Evolutionary conservation across 2,113 vertebrate species (phyloP).

Genomic region (Seriola rivoliana): DNA sequence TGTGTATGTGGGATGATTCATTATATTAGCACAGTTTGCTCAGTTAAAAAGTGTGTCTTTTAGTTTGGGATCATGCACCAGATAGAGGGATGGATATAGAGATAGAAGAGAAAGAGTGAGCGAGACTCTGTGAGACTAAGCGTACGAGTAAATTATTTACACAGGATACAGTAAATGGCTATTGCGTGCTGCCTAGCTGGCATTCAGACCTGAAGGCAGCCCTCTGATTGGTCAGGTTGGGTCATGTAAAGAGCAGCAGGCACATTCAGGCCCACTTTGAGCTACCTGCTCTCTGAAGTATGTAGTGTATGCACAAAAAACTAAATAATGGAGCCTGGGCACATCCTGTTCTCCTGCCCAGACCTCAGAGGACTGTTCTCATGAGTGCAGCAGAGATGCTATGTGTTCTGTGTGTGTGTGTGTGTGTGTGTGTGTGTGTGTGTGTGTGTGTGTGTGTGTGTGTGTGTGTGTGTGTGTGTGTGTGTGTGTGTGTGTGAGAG

Average conservation of each 20-base stretch:
- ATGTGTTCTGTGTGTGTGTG: too few species aligned
- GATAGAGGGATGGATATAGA: constrained; percentile 11
- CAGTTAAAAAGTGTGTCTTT: constrained; percentile 28
- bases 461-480: constrained; percentile 18
- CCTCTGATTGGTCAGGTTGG: constrained; percentile 58
- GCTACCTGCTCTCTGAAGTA: constrained; percentile 62
- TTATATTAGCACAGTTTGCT: constrained; percentile 65
- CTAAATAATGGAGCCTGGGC: constrained; percentile 75
- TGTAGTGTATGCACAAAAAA: constrained; percentile 62
- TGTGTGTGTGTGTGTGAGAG: constrained; percentile 10
- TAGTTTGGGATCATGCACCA: constrained; percentile 44
- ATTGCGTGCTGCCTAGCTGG: constrained; percentile 52
- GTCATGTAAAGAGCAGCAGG: constrained; percentile 49
- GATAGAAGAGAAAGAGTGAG: constrained; percentile 5
- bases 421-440: neutral
- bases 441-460: constrained; percentile 17
- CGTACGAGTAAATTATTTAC: constrained; percentile 82
- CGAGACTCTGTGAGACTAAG: constrained; percentile 49
- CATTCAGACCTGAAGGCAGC: constrained; percentile 32
- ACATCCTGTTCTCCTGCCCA: constrained; percentile 70
- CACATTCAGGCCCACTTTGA: constrained; percentile 56
- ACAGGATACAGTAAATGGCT: constrained; percentile 78
- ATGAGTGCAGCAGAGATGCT: constrained; percentile 27
- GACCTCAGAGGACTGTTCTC: constrained; percentile 68
- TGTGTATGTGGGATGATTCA: constrained; percentile 60